Conservation (phyloP, 2,888 invertebrate genomes). For the Trimorus sp. region DNA sequence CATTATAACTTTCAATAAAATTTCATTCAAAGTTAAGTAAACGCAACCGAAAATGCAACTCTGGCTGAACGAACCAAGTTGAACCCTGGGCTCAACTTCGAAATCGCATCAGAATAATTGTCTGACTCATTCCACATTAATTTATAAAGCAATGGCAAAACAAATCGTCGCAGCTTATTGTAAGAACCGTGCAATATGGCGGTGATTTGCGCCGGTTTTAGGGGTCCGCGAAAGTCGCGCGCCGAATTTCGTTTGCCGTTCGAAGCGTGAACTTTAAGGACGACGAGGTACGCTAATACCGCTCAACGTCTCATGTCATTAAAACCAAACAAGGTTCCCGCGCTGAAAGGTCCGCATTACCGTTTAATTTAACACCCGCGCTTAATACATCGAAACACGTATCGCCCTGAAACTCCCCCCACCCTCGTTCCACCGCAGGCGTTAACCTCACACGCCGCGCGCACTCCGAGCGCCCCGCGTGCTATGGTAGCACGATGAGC, state of each 20-base stretch:
- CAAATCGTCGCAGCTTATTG: constrained; percentile 44
- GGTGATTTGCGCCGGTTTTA: constrained; percentile 15
- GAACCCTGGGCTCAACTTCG: not conserved
- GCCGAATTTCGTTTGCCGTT: constrained; percentile 50
- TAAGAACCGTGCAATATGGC: not conserved
- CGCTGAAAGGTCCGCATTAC: constrained; percentile 65
- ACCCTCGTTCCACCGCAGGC: not conserved
- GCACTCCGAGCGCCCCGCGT: constrained; percentile 37
- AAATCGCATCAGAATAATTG: constrained; percentile 23
- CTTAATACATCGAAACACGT: constrained; percentile 61
- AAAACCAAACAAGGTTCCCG: constrained; percentile 63
- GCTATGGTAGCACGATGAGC: constrained; percentile 22
- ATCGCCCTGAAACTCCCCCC: not conserved
- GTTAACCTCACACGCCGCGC: constrained; percentile 12
- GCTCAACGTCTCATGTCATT: constrained; percentile 60
- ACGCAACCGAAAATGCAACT: not conserved
- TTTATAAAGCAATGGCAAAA: not conserved
- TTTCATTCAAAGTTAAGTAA: not conserved
- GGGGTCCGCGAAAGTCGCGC: constrained; percentile 18
- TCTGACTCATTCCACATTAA: not conserved
- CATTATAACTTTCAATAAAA: no score
- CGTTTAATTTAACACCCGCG: constrained; percentile 66
- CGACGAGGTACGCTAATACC: constrained; percentile 54
- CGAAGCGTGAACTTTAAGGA: constrained; percentile 52
- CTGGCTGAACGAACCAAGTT: not conserved